These are phyloP conservation scores for Myotis brandtii DNA, from an alignment of 2,113 vertebrate genomes.

Conservation along the genomic window DNA sequence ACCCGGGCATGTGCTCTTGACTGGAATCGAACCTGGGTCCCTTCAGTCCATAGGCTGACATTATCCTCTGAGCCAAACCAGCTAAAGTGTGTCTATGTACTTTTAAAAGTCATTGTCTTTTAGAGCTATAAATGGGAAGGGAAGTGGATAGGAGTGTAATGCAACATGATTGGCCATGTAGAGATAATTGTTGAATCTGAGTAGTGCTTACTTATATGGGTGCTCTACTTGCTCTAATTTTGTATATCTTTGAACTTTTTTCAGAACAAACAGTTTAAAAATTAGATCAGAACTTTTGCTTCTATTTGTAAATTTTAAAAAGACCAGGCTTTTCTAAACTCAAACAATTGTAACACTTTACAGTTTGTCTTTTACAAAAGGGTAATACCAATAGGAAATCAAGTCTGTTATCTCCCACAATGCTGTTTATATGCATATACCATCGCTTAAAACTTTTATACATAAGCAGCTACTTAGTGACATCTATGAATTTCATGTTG, in stretches of 20 bases:
- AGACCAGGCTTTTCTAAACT: background rate
- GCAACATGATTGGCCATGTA: background rate
- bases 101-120: background rate
- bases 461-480: background rate
- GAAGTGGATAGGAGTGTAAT: background rate
- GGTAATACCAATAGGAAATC: slow-evolving; percentile 26
- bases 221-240: background rate
- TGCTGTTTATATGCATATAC: background rate
- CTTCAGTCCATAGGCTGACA: no score
- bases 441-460: background rate
- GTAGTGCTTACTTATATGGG: background rate
- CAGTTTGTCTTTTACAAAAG: slow-evolving; percentile 16
- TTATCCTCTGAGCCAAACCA: no score
- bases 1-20: no score
- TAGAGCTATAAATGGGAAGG: background rate
- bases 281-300: background rate
- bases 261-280: background rate
- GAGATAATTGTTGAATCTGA: slow-evolving; percentile 19
- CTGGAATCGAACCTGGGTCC: no score
- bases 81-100: background rate
- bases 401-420: background rate
- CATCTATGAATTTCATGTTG: slow-evolving; percentile 5
- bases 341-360: background rate
- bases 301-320: slow-evolving; percentile 51
- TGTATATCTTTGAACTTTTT: background rate